Evolutionary conservation across 2,113 vertebrate genomes (phyloP), one percentile per base, ranked within the genome.

Genomic region (Sapayoa aenigma): DNA sequence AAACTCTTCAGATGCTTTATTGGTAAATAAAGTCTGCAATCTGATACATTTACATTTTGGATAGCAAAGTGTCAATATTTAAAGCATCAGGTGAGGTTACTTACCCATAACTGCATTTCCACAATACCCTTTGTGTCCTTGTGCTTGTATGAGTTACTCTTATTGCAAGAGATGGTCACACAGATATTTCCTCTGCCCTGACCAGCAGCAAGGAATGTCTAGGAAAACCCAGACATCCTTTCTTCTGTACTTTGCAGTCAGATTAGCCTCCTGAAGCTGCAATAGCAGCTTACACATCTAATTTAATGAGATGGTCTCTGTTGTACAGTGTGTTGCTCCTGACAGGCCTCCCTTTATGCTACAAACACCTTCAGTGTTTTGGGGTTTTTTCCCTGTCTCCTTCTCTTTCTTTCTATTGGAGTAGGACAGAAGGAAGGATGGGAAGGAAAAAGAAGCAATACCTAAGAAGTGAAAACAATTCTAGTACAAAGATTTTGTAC

Each of bases 131-230:
- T 37, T 12, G 9, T 2, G 44, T 31, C 50, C 14, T 12, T 22
- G 27, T 1, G 2, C n/a, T 25, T 20, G 31, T 1, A 13, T 7
- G 25, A 46, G 46, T 71, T 35, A 28, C 10, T 10, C 3, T 17
- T 8, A 33, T 1, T 28, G 6, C 67, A 55, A n/a, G 23, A 65
- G 49, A 20, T 12, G 76, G 9, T 24, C 3, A 9, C 67, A 49
- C 3, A 39, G 49, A 35, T 2, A 2, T 1, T 12, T 53, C 31
- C 58, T 14, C 52, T 31, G 20, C 24, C 74, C 25, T 53, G 25
- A 20, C n/a, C 39, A 23, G n/a, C 39, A 30, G 60, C 60, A 30
- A 30, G 39, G 19, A 63, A 42, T 4, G 21, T 42, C 60, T 14
- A 21, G 17, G 25, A 63, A 39, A 25, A 75, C 35, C 27, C 5